Conservation (phyloP, 2,797 vertebrate species). For the Chaunax sp. region DNA sequence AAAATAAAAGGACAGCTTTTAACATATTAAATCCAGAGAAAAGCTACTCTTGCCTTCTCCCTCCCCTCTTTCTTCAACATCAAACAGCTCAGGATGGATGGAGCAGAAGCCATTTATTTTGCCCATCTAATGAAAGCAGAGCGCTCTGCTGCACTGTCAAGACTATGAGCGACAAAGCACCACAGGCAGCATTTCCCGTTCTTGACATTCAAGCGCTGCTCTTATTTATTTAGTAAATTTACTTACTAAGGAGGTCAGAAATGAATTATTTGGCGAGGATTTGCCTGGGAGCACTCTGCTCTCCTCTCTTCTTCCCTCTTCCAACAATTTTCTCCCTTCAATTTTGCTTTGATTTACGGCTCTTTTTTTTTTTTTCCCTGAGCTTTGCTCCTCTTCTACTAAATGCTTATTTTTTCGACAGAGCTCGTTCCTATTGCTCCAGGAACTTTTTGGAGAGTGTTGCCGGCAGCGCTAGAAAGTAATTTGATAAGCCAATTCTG, state of each 20-base stretch:
- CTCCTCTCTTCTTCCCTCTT: slow-evolving; percentile 70
- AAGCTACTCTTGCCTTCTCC: slow-evolving; percentile 66
- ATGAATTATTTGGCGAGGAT: slow-evolving; percentile 87
- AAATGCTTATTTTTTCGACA: slow-evolving; percentile 80
- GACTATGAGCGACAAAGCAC: slow-evolving; percentile 80
- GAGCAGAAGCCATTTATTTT: slow-evolving; percentile 83
- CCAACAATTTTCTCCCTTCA: slow-evolving; percentile 77
- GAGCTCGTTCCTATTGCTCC: slow-evolving; percentile 77
- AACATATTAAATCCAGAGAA: slow-evolving; percentile 86
- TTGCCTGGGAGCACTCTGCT: slow-evolving; percentile 81
- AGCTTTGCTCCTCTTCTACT: slow-evolving; percentile 75
- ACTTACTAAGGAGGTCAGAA: slow-evolving; percentile 88
- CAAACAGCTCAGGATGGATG: slow-evolving; percentile 81
- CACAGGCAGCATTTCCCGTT: slow-evolving; percentile 78
- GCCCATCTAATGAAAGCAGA: slow-evolving; percentile 82
- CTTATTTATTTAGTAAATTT: slow-evolving; percentile 89
- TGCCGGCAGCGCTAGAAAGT: slow-evolving; percentile 77
- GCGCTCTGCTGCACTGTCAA: slow-evolving; percentile 73
- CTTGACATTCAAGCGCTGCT: slow-evolving; percentile 84
- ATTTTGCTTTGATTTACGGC: slow-evolving; percentile 81
- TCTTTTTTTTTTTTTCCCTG: slow-evolving; percentile 55
- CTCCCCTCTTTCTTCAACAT: slow-evolving; percentile 72
- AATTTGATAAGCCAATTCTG: slow-evolving; percentile 80
- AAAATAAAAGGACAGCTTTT: slow-evolving; percentile 83
- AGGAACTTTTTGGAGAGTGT: slow-evolving; percentile 79